Evolutionary conservation across 2,113 vertebrate species (phyloP), one percentile per base, ranked within the genome.

Genomic region (Anolis sagrei): DNA sequence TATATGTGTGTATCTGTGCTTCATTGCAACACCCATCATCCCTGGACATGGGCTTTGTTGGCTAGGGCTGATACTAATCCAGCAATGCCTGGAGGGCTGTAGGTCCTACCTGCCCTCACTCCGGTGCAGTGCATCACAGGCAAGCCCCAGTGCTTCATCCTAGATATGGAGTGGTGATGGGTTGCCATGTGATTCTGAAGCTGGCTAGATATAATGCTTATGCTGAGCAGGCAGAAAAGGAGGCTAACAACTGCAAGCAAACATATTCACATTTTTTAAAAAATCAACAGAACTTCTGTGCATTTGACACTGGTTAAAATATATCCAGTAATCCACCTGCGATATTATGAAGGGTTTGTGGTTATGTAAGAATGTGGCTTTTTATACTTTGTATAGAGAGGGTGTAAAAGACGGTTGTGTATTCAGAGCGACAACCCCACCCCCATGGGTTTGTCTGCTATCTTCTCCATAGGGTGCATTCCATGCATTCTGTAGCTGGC

Each of bases 391-490:
- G 32, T 6, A 70, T n/a, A 34, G 32, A 44, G 36, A 74, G 36
- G 19, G 44, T 74, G 54, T 58, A 48, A 44, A 74, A 74, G 36
- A 74, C 39, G 4, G 4, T 23, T 75, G 7, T 11, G 10, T 76
- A 32, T 49, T 76, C 54, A 16, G 51, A 27, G n/a, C n/a, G n/a
- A n/a, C n/a, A n/a, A 78, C 51, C 76, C 34, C 76, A 36, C 25
- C n/a, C 21, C 76, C 13, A 36, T 32, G 34, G 76, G 21, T 61
- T 78, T 34, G 51, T 61, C 32, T 36, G 72, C 79, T 39, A 83
- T 81, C 79, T 87, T 78, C 64, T 19, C 23, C 88, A 86, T 86
- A 92, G 79, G 87, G 89, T 93, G 29, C 93, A 94, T 95, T 94
- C 92, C 91, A 90, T 79, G 83, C 87, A 93, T 93, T 90, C 91